Evolutionary conservation across 2,113 vertebrate species (phyloP).

Genomic region (Eonycteris spelaea): DNA sequence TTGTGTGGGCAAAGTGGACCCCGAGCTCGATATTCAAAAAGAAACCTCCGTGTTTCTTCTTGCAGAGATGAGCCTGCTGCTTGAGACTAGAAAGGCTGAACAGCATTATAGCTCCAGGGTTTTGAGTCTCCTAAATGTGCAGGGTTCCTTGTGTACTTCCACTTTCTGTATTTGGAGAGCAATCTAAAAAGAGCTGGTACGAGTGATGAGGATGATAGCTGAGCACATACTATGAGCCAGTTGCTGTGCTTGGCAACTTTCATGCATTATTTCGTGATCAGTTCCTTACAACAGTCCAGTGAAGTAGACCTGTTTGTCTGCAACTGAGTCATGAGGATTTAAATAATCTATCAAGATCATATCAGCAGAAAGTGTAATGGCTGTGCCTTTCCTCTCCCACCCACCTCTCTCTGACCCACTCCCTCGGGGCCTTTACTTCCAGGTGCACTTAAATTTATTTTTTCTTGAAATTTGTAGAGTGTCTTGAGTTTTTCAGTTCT

Average conservation of each 20-base stretch:
- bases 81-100: background rate
- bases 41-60: background rate
- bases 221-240: fast-evolving
- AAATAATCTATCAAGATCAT: background rate
- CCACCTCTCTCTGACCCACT: background rate
- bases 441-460: background rate
- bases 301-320: background rate
- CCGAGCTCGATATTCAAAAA: background rate
- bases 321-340: background rate
- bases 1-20: background rate
- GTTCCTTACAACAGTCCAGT: background rate
- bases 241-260: background rate
- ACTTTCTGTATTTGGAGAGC: background rate
- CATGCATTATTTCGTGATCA: no score
- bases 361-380: background rate
- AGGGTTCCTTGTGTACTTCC: no score
- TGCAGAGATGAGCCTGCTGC: background rate
- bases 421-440: background rate
- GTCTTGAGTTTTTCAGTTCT: background rate
- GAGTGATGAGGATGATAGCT: background rate
- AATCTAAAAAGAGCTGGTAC: background rate
- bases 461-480: background rate
- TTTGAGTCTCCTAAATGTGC: background rate
- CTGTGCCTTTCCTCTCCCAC: background rate
- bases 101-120: background rate